These are phyloP conservation scores for Callipepla squamata DNA, from an alignment of 2,113 vertebrate genomes.

Conservation along the genomic window DNA sequence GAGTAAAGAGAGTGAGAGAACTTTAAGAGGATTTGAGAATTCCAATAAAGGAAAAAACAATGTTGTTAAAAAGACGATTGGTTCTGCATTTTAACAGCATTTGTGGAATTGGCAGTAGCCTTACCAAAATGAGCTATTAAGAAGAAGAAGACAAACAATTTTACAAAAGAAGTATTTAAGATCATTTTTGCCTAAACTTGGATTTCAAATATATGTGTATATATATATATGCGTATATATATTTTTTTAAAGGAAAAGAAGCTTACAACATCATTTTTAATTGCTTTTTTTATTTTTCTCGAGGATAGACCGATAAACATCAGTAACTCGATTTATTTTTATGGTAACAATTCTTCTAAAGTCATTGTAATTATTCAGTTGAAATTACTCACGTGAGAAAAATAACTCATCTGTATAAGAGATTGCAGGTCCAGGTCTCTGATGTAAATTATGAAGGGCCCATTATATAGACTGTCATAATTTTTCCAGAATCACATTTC, in stretches of 20 bases:
- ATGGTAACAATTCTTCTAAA: not conserved
- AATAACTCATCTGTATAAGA: not conserved
- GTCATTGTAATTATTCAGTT: not conserved
- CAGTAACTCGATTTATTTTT: not conserved
- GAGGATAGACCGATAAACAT: not conserved
- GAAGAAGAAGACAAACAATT: not conserved
- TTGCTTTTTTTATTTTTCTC: not conserved
- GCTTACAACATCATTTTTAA: not conserved
- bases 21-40: slow-evolving; percentile 26
- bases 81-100: slow-evolving; percentile 26
- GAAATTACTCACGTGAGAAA: slow-evolving; percentile 18
- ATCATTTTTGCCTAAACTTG: not conserved
- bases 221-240: too few species aligned
- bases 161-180: not conserved
- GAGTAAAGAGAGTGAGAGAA: not conserved
- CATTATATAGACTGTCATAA: not conserved
- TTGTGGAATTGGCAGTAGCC: not conserved
- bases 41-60: not conserved
- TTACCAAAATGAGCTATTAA: not conserved
- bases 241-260: not conserved
- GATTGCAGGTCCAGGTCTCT: not conserved
- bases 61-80: not conserved
- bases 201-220: not conserved
- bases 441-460: slow-evolving; percentile 21
- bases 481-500: slow-evolving; percentile 15